Evolutionary conservation across 2,797 vertebrate genomes (phyloP), one percentile per base, ranked within the genome.

Genomic region (Mormyrops attenuatus): DNA sequence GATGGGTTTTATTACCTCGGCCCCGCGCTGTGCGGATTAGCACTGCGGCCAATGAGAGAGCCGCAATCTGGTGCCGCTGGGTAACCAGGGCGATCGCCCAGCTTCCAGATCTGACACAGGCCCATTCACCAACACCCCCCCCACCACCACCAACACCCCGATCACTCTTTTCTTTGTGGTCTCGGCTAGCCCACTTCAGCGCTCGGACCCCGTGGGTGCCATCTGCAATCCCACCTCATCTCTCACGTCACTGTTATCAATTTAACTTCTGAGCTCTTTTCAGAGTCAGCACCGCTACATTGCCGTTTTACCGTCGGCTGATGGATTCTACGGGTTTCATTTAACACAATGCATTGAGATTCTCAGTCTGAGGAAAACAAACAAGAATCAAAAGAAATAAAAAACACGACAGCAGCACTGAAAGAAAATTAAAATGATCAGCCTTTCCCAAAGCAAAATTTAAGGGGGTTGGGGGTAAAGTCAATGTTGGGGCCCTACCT

Each of bases 41-140:
- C 90, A 92, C 93, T 89, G 90, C 92, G 91, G 91, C 92, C 94
- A 93, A 95, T 95, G 94, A 94, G 89, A 94, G 92, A 90, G 89
- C 88, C 84, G 82, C 88, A 93, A 93, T 92, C 92, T 88, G 85
- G 92, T 90, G 92, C 92, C 92, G 91, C 90, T 94, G 93, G 94
- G 20, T 93, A 93, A 93, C 90, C 90, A 89, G 93, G 91, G 91
- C 85, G 73, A 92, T 94, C 91, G 92, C 92, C 91, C 91, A 88
- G 91, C 92, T 93, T 94, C 93, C 87, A 93, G 92, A 44, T 84
- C 92, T 91, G 92, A 94, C 91, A 91, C 92, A 90, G 91, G 89
- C 91, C 90, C 80, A 88, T 88, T 92, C 90, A 90, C 92, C 90
- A 92, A 84, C 90, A 90, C 90, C 86, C 87, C 87, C 91, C 89